Base-by-base conservation (phyloP, 2,888 invertebrate genomes). In the Saturnia japonica region DNA sequence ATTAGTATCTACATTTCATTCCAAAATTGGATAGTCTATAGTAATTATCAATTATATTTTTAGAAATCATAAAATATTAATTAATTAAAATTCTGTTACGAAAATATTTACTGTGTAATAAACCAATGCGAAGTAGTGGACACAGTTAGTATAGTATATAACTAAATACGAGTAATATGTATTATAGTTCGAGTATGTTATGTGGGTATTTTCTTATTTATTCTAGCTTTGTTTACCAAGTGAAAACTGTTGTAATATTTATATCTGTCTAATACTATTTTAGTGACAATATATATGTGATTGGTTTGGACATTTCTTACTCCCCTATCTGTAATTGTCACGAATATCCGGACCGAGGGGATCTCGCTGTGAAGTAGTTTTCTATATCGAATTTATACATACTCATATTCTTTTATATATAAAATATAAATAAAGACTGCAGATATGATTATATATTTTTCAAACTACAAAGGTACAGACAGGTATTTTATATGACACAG, bases 271-370 rank as follows among this genome's bases (percentile, higher is more conserved):
- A 54, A 34, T 28, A 34, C 14, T 62, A 62, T 62, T 28, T 62
- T 28, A 40, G 40, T 64, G 19, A 64, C 40, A 34, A 34, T 9
- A 62, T 62, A 62, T 11, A 62, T 40, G 60, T 64, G 64, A 64
- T 64, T 64, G 64, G 64, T 64, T 64, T 64, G 64, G 64, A 40
- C 40, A 64, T 64, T 64, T 64, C 64, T 40, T 9, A 64, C n/a
- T 64, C 64, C 64, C 64, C 64, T 64, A 64, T 34, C 19, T 40
- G 64, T 64, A 64, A 64, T 64, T 64, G 40, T 64, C 40, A 40
- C 40, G 64, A 64, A n/a, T 64, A 64, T 64, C 19, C 34, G 40
- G 64, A 64, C 2, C 64, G 40, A 64, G 64, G 64, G 64, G 40
- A 64, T 19, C 34, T 34, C 64, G 22, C 16, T 28, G 64, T 64